Evolutionary conservation across 1,140 invertebrate species (phyloP), one percentile per base, ranked within the genome.

Genomic region (Zaprionus capensis): DNA sequence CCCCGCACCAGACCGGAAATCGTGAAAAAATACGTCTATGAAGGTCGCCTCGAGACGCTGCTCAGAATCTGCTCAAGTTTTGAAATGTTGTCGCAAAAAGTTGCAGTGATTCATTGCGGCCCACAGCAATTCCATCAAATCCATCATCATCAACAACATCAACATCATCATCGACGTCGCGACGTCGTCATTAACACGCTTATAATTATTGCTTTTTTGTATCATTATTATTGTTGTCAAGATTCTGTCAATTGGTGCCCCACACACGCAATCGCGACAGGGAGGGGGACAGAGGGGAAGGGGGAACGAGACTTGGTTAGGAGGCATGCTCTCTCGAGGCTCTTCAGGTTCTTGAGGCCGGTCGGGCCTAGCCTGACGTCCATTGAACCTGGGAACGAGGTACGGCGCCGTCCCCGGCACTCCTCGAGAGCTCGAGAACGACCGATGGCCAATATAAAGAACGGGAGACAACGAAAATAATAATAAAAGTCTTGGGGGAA

Each of bases 61-160:
- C 57, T 38, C 49, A 74, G 71, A 74, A 68, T 68, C 63, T 34
- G 44, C 71, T 58, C 31, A 14, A 68, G 56, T 57, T 56, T 69
- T 62, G 38, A 6, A 62, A 59, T 31, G 28, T 57, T 65, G 63
- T 72, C 55, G 63, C 55, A 51, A 41, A 72, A 36, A 20, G 34
- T 61, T 86, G 77, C 71, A 78, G 70, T 83, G 83, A 88, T 71
- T 84, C 85, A 88, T 73, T 81, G 64, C 80, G 78, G 81, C 81
- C 83, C 71, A 87, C 84, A 68, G 78, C 56, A 59, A 64, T 80
- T 65, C 70, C 68, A 80, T 77, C 80, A 80, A 34, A 34, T 34
- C 44, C 62, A 53, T 44, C 57, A 38, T 53, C 49, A 68, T 66
- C 36, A 81, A 55, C 14, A 53, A 46, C n/a, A 46, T 65, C 36